Evolutionary conservation across 2,113 vertebrate genomes (phyloP).

Genomic region (Elgaria multicarinata): DNA sequence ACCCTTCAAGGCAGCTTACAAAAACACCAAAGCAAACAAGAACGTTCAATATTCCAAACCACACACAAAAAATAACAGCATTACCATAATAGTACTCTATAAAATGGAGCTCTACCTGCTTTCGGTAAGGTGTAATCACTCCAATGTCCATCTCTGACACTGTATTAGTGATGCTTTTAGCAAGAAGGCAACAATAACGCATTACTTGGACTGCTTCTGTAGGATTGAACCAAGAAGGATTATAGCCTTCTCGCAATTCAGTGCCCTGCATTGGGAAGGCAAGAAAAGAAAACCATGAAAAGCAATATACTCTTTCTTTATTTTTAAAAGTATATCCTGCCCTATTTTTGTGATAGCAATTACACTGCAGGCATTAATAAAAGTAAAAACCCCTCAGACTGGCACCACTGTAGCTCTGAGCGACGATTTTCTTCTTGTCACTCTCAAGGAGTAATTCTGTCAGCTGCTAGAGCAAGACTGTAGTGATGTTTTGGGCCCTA

Average conservation of each 20-base stretch:
- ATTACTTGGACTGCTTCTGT: conserved; percentile 91
- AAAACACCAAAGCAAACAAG: neutral
- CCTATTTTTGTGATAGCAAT: neutral
- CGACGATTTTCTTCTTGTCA: neutral
- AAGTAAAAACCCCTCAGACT: too few species aligned
- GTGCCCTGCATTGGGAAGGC: conserved; percentile 75
- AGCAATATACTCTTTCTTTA: neutral
- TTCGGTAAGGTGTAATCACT: conserved; percentile 91
- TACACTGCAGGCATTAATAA: neutral
- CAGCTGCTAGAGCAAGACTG: neutral
- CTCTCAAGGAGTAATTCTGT: neutral
- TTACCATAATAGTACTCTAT: rapidly evolving
- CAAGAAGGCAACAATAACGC: conserved; percentile 91
- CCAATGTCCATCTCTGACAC: conserved; percentile 84
- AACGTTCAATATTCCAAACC: neutral
- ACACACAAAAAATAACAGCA: neutral
- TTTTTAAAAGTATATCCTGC: too few species aligned
- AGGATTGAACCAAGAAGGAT: conserved; percentile 95
- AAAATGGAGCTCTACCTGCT: conserved; percentile 81
- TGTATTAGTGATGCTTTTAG: conserved; percentile 78
- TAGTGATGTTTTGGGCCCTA: neutral
- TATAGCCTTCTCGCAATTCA: conserved; percentile 89
- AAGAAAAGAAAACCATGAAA: neutral
- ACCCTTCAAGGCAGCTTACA: neutral
- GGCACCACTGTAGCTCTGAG: too few species aligned